Conservation (phyloP, 2,888 invertebrate genomes). For the Diadegma fenestrale region DNA sequence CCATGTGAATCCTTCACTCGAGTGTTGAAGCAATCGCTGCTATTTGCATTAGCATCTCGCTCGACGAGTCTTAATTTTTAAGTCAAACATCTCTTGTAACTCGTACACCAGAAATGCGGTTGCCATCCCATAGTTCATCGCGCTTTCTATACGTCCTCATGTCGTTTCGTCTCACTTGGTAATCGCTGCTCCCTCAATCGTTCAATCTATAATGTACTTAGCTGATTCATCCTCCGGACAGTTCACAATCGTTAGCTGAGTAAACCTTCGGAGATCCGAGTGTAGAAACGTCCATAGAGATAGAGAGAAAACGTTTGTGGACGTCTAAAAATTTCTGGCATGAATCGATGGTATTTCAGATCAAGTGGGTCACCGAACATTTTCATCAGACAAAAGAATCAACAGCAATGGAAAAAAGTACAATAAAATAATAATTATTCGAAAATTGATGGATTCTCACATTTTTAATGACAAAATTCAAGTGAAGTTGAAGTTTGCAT, state of each 20-base stretch:
- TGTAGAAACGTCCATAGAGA: background rate
- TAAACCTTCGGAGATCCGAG: conserved; percentile 54
- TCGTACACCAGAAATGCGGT: conserved; percentile 18
- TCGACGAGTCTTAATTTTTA: conserved; percentile 54
- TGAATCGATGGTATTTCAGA: background rate
- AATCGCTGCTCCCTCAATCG: conserved; percentile 22
- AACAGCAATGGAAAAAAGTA: background rate
- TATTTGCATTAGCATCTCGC: conserved; percentile 52
- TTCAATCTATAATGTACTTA: conserved; percentile 48
- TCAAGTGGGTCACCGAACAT: background rate
- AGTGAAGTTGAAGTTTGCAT: too few relatives aligned
- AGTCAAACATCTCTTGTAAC: conserved; percentile 41
- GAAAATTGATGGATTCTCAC: background rate
- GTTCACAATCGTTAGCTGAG: conserved; percentile 68
- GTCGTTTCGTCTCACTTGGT: conserved; percentile 8
- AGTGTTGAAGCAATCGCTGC: conserved; percentile 39
- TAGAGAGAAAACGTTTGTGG: background rate
- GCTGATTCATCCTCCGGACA: conserved; percentile 62
- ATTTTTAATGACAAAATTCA: too few relatives aligned
- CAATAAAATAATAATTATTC: background rate
- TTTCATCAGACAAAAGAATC: background rate
- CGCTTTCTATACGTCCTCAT: background rate
- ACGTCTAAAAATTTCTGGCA: background rate
- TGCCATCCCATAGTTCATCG: conserved; percentile 12
- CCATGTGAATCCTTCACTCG: conserved; percentile 18